Evolutionary conservation across 2,888 invertebrate genomes (phyloP), one percentile per base, ranked within the genome.

Genomic region (Erebia ligea): DNA sequence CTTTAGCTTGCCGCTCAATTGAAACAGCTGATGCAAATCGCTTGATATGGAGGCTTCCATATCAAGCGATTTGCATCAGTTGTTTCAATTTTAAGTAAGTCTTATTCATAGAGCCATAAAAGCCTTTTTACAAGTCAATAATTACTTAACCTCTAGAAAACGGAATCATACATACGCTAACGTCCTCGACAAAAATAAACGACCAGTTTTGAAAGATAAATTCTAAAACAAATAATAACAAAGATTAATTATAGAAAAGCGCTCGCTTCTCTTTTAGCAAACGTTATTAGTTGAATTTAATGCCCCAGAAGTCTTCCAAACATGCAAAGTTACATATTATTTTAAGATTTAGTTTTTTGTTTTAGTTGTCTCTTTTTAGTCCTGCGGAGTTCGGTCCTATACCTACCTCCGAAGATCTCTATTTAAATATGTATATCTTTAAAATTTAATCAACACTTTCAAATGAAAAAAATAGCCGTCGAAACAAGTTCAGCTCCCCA

Each of bases 181-280:
- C 40, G n/a, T 40, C 58, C 40, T 59, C 58, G 59, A 59, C 59
- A 59, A 42, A 59, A 59, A 59, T 59, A 59, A 59, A 59, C 59
- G n/a, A 59, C 34, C 17, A 59, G 40, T 40, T 40, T 17, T 59
- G 40, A 58, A 58, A 13, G 50, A 50, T 34, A 34, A 34, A 34
- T 34, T 34, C 6, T 34, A 34, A 34, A 34, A 34, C 34, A 34
- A 34, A 34, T 34, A 34, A 34, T 34, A 0, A 5, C 34, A 34
- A 34, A 34, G 34, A 34, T 34, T 34, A 34, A 34, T 34, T 52
- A 52, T 17, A 52, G 17, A 17, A 17, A 52, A 52, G 17, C 52
- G 9, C 17, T 17, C 17, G 9, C 17, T 52, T 52, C 17, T 52
- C 17, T n/a, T 15, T 15, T 48, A 13, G 4, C 13, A 5, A 15